Percentiles rank a stretch among this genome's conserved stretches.
Evolutionary conservation across 2,797 vertebrate species (phyloP).

Genomic region (Apogon hyalosoma): DNA sequence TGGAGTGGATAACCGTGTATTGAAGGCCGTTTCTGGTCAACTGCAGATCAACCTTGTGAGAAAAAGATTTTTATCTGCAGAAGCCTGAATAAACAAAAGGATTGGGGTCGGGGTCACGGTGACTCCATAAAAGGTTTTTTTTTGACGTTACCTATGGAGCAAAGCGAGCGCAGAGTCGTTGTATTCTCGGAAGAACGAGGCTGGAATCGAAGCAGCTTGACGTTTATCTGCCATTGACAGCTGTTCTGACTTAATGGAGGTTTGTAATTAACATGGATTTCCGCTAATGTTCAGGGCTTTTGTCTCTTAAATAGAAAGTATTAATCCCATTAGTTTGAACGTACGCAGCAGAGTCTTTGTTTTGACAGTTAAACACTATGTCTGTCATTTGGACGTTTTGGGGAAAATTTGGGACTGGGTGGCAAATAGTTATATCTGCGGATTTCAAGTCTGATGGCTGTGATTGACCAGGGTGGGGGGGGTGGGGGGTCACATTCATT

Average conservation of each 20-base stretch:
- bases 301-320: conserved; percentile 86
- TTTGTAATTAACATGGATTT: conserved; percentile 90
- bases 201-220: conserved; percentile 80
- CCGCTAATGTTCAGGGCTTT: conserved; percentile 85
- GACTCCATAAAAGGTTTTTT: conserved; percentile 75
- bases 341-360: conserved; percentile 43
- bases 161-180: conserved; percentile 56
- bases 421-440: too few species aligned
- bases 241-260: conserved; percentile 88
- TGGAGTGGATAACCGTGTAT: too few species aligned
- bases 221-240: conserved; percentile 90
- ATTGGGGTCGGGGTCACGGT: conserved; percentile 44
- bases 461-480: too few species aligned
- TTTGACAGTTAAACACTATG: conserved; percentile 31
- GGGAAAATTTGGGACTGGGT: too few species aligned
- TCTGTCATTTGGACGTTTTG: conserved; percentile 25
- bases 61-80: too few species aligned
- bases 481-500: too few species aligned
- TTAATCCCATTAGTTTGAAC: conserved; percentile 85
- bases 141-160: conserved; percentile 59
- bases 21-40: too few species aligned
- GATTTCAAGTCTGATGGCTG: too few species aligned
- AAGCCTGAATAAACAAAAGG: too few species aligned
- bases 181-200: conserved; percentile 62
- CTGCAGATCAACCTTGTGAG: too few species aligned